Evolutionary conservation across 2,888 invertebrate genomes (phyloP).

Genomic region (Venustoraphidia nigricollis): DNA sequence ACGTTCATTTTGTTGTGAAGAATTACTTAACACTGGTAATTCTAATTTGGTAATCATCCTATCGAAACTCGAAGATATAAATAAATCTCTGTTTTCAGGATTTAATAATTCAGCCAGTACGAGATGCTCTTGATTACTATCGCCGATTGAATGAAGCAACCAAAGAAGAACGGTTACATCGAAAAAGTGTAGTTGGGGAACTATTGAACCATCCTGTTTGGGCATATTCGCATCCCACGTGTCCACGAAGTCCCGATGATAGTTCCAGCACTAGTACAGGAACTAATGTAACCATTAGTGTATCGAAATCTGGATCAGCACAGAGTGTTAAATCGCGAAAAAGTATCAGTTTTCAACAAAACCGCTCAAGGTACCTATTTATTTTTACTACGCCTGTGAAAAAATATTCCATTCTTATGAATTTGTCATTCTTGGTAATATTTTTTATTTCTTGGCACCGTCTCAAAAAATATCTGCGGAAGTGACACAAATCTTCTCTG

Average conservation of each 20-base stretch:
- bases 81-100: constrained; percentile 27
- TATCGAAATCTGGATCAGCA: constrained; percentile 31
- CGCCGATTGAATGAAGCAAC: constrained; percentile 42
- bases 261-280: constrained; percentile 23
- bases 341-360: constrained; percentile 29
- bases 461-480: too few species aligned
- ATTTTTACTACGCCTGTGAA: not conserved
- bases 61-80: not conserved
- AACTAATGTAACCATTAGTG: constrained; percentile 23
- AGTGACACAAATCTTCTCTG: too few species aligned
- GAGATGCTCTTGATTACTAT: constrained; percentile 44
- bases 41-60: not conserved
- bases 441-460: too few species aligned
- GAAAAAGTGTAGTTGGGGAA: constrained; percentile 36
- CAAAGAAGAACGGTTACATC: constrained; percentile 39
- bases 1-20: not conserved
- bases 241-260: constrained; percentile 29
- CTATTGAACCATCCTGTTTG: constrained; percentile 21
- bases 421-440: too few species aligned
- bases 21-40: not conserved
- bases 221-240: constrained; percentile 25
- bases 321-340: constrained; percentile 37
- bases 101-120: constrained; percentile 43
- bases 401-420: too few species aligned
- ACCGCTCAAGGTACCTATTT: constrained; percentile 22